phyloP scores from a whole-genome alignment of 2,113 vertebrate genomes.

The Podiceps cristatus region DNA sequence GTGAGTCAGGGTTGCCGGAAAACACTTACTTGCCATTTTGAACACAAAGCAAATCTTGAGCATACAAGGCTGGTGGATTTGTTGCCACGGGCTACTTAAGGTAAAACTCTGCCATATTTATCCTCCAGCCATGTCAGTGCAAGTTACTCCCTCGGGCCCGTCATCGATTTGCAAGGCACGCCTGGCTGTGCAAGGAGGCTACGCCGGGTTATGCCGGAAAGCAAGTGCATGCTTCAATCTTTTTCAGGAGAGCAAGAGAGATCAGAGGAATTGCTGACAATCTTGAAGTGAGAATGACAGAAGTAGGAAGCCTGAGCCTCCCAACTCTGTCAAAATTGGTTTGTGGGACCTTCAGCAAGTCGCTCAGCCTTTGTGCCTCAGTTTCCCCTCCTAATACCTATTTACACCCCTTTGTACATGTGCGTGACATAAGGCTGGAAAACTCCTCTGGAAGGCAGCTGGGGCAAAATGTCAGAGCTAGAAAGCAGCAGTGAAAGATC shows the following conservation, averaged over 20 bases:
- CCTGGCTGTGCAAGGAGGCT: neutral
- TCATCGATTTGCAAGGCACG: neutral
- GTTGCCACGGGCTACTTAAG: neutral
- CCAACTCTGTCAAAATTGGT: neutral
- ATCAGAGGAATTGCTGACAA: neutral
- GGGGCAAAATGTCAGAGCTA: neutral
- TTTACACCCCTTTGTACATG: neutral
- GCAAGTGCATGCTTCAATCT: neutral
- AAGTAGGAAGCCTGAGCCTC: neutral
- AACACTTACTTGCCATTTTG: neutral
- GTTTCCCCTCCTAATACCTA: neutral
- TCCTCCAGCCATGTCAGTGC: neutral
- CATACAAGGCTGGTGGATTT: neutral
- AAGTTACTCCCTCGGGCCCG: neutral
- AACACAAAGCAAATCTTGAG: neutral
- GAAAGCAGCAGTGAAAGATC: neutral
- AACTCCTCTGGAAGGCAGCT: neutral
- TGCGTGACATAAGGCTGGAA: neutral
- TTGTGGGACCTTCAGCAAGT: neutral
- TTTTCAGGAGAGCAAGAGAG: neutral
- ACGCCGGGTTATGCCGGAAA: neutral
- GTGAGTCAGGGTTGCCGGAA: constrained; percentile 14
- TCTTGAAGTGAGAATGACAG: neutral
- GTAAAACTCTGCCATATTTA: neutral
- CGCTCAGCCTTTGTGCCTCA: neutral